Evolutionary conservation across 2,113 vertebrate genomes (phyloP).

Genomic region (Tetraodon nigroviridis): DNA sequence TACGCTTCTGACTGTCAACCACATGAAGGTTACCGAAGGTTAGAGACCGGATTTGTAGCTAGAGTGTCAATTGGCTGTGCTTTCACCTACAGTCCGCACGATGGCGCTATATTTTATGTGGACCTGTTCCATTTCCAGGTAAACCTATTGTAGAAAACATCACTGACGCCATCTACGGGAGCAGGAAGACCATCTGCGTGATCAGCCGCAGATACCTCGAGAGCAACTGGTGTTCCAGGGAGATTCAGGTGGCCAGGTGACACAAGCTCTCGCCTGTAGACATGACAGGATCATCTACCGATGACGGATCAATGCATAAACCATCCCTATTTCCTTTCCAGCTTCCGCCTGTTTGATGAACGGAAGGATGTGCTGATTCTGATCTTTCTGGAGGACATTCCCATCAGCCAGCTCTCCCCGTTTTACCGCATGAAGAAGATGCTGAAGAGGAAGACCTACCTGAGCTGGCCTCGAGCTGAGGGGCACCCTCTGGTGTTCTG

Average conservation of each 20-base stretch:
- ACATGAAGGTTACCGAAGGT: neutral
- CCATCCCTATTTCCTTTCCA: constrained; percentile 7
- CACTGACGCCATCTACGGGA: constrained; percentile 72
- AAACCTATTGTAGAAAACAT: constrained; percentile 75
- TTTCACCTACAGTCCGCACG: constrained; percentile 7
- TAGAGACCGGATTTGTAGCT: neutral
- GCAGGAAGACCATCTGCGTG: constrained; percentile 76
- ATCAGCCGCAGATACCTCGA: constrained; percentile 71
- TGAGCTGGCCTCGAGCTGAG: constrained; percentile 63
- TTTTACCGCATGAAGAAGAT: constrained; percentile 71
- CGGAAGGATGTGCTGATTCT: constrained; percentile 73
- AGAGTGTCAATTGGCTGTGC: neutral
- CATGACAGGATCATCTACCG: too few species aligned
- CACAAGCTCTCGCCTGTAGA: too few species aligned
- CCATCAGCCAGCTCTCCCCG: constrained; percentile 57
- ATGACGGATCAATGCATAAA: too few species aligned
- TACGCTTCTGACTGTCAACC: neutral
- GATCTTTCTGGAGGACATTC: constrained; percentile 76
- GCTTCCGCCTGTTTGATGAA: constrained; percentile 76
- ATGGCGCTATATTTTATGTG: constrained; percentile 3
- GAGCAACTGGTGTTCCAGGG: constrained; percentile 77
- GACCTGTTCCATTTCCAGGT: constrained; percentile 37
- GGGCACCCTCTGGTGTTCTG: constrained; percentile 65
- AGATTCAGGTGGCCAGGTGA: constrained; percentile 75
- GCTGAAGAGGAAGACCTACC: constrained; percentile 68